Evolutionary conservation across 2,888 invertebrate genomes (phyloP).

Genomic region (Drosophila neotestacea): DNA sequence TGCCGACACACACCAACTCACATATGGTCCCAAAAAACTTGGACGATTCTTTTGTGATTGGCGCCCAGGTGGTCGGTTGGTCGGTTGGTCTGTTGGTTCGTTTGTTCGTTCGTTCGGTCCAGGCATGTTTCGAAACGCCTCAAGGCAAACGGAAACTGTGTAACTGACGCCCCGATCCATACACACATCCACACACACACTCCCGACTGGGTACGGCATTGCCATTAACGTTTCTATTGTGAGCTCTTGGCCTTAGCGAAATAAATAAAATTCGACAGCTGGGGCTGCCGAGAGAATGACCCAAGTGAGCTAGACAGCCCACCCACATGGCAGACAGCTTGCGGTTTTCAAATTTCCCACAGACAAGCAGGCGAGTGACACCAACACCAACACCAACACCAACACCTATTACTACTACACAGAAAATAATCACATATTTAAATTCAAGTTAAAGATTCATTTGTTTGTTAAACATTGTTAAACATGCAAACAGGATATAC

Average conservation of each 20-base stretch:
- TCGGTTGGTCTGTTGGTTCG: slow-evolving; percentile 4
- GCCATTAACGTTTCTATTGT: slow-evolving; percentile 81
- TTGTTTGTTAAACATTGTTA: no score
- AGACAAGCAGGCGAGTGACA: slow-evolving; percentile 33
- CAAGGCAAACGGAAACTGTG: slow-evolving; percentile 76
- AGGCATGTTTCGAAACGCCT: slow-evolving; percentile 60
- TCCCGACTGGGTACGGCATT: slow-evolving; percentile 41
- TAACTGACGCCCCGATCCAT: slow-evolving; percentile 67
- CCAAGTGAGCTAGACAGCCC: slow-evolving; percentile 41
- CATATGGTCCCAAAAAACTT: slow-evolving; percentile 67
- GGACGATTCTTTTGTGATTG: slow-evolving; percentile 74
- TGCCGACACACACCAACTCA: slow-evolving; percentile 15
- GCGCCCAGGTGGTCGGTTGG: slow-evolving; percentile 61
- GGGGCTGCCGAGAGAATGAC: slow-evolving; percentile 51
- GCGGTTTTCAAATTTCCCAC: slow-evolving; percentile 70
- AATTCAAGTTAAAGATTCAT: no score
- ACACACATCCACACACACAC: slow-evolving; percentile 20
- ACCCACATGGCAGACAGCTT: slow-evolving; percentile 65
- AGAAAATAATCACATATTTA: no score
- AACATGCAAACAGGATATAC: no score
- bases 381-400: slow-evolving; percentile 24
- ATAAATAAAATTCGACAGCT: slow-evolving; percentile 79
- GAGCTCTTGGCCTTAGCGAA: slow-evolving; percentile 79
- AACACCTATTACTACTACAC: slow-evolving; percentile 15
- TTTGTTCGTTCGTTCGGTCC: slow-evolving; percentile 36